Conservation (phyloP, 2,888 invertebrate species). For the Lasioglossum vierecki region DNA sequence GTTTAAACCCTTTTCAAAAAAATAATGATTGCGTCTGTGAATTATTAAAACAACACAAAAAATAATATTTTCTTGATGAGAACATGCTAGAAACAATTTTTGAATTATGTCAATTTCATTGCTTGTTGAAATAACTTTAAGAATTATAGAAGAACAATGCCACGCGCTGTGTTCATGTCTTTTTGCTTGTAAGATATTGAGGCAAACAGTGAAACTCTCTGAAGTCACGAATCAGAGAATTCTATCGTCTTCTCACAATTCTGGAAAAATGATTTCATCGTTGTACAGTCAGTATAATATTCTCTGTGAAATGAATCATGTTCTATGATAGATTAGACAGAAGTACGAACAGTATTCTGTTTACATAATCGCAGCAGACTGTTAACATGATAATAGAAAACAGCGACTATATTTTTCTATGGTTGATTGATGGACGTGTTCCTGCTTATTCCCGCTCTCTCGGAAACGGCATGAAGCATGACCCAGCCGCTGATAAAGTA, state of each 20-base stretch:
- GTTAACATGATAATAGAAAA: neutral
- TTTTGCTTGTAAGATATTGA: too few species aligned
- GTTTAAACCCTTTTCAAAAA: too few species aligned
- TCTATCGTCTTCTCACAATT: neutral
- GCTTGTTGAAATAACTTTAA: too few species aligned
- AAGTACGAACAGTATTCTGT: neutral
- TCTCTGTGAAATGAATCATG: neutral
- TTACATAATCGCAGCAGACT: neutral
- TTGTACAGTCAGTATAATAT: neutral
- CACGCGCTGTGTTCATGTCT: too few species aligned
- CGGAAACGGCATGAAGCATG: neutral
- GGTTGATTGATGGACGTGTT: neutral
- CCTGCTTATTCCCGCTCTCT: neutral
- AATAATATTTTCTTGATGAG: too few species aligned
- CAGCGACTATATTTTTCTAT: neutral
- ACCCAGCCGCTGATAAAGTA: conserved; percentile 1
- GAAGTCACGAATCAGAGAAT: neutral
- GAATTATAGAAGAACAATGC: too few species aligned
- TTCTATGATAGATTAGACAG: neutral
- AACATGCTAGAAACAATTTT: too few species aligned
- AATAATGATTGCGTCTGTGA: too few species aligned
- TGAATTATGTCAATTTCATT: too few species aligned
- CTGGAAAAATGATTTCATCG: neutral
- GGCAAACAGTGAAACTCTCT: too few species aligned
- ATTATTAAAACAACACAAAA: too few species aligned